Base-by-base conservation (phyloP, 1,140 invertebrate genomes). In the Anoplolepis gracilipes region DNA sequence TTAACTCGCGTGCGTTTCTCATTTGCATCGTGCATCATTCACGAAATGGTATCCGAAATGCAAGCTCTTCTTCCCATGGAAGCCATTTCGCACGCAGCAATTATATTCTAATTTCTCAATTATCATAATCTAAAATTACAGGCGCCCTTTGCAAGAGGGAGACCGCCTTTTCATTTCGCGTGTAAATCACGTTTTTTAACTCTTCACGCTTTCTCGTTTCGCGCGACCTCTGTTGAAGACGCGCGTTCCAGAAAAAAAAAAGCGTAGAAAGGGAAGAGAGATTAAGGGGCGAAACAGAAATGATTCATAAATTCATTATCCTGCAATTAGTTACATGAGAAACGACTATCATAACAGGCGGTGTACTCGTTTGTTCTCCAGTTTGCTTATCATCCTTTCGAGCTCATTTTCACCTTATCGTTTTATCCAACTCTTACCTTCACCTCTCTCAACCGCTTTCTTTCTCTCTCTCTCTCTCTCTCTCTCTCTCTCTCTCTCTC, bases 251-350 rank as follows among this genome's bases (percentile, higher is more conserved):
- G n/a, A 42, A 49, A 77, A 88, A 75, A 75, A 76, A 69, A 72
- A 59, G 88, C 78, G 49, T 22, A 36, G n/a, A 13, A 36, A 78
- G 25, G 19, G 46, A 70, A 33, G 30, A 6, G 42, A 46, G 11
- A 33, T 8, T 28, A 70, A 36, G 16, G 75, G 22, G 33, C 46
- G 65, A 57, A 42, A 70, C 65, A 59, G 49, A 72, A 72, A 82
- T 73, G 36, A 7, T 22, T 49, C 84, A 64, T 88, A 91, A 91
- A 90, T 91, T 90, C 86, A 90, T 90, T 90, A 86, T 88, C 61
- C 84, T 57, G 59, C 75, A 84, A 90, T 90, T 75, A 86, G 78
- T 84, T 86, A 49, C 22, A 59, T 70, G 59, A 67, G 57, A 76
- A 84, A 84, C 67, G 39, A 53, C 57, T 84, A 42, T 59, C 61